Conservation (phyloP, 2,888 invertebrate species). For the Eupithecia subfuscata region DNA sequence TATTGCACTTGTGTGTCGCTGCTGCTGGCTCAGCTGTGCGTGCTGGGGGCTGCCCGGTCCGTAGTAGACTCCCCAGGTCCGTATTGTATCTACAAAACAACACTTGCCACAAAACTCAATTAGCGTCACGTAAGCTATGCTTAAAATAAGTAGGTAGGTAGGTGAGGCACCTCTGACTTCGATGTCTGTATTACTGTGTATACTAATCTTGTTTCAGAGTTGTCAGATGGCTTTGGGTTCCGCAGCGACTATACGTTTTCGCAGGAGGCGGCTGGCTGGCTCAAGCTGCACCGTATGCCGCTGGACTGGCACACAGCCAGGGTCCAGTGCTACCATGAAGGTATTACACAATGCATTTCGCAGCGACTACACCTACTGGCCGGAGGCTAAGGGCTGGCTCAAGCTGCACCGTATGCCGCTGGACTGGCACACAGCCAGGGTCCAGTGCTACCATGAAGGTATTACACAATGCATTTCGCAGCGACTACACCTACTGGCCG, state of each 20-base stretch:
- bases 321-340: conserved; percentile 42
- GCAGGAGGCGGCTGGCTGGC: no score
- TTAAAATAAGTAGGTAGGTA: no score
- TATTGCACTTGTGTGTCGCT: neutral
- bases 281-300: conserved; percentile 46
- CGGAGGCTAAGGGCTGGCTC: neutral
- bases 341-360: conserved; percentile 1
- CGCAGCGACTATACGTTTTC: neutral
- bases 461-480: no score
- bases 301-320: conserved; percentile 52
- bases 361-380: no score
- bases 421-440: conserved; percentile 51
- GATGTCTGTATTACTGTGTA: no score
- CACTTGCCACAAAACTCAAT: no score
- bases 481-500: neutral
- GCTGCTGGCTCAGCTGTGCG: neutral
- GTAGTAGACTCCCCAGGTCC: neutral
- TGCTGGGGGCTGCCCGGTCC: neutral
- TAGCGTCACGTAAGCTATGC: no score
- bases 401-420: conserved; percentile 49
- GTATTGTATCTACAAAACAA: neutral
- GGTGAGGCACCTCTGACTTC: no score
- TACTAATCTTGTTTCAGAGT: no score
- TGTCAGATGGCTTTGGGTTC: no score
- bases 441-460: conserved; percentile 35